Base-by-base conservation (phyloP, 2,888 invertebrate species). In the Melieria picta region DNA sequence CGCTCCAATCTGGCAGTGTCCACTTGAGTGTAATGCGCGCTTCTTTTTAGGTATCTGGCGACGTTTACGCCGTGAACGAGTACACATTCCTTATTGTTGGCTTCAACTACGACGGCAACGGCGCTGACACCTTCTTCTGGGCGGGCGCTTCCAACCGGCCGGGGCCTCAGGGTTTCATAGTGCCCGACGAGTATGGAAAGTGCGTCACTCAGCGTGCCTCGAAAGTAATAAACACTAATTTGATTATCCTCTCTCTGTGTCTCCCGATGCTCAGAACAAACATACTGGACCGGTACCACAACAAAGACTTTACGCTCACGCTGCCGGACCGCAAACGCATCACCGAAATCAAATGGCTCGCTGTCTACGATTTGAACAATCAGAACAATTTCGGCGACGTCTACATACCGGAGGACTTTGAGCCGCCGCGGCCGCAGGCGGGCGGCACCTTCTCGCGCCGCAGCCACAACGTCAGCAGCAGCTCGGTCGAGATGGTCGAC, bases 81-180 rank as follows among this genome's bases (percentile, higher is more conserved):
- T 93, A 90, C 85, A 96, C 95, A 0, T 87, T 97, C 66, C 87
- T 96, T 9, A 85, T 97, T 73, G 91, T 92, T 30, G 91, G 91
- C 75, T 96, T 97, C 83, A 94, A 91, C 84, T 97, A 97, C 79
- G 96, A 97, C 84, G 97, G 96, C 56, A 93, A 94, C 60, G 96
- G 96, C 0, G 93, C 93, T 9, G 97, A 97, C 83, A 94, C 96
- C 3, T 97, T 95, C 87, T 97, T 97, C 87, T 97, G 96, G 96
- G 93, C 95, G 0, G 97, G 97, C n/a, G 92, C 94, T 48, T 89
- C 93, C 0, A 94, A 93, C 80, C 89, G 95, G 30, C 95, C 96
- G 0, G 95, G 96, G 0, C 95, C 95, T 0, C 94, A 96, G 84
- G 97, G 97, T 6, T 96, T 96, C 84, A 96, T 96, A 70, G 93